A percentile compares a stretch with the other conserved stretches of the same genome.
phyloP scores from a whole-genome alignment of 2,113 vertebrate species.

The Ochotona curzoniae region DNA sequence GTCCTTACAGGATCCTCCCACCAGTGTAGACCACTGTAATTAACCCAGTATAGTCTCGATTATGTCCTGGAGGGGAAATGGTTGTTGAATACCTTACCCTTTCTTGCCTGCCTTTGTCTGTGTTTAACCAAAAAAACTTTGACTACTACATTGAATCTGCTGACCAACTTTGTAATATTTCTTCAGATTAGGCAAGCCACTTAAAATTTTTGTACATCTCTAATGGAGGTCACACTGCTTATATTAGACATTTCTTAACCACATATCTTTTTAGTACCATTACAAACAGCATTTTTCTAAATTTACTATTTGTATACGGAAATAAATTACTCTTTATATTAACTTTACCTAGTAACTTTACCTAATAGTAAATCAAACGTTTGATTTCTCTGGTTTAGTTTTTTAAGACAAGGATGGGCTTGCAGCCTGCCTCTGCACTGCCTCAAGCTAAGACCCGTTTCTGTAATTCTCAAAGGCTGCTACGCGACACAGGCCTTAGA shows the following conservation, averaged over 20 bases:
- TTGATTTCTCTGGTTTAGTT: too few species aligned
- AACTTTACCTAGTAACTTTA: neutral
- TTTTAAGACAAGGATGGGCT: neutral
- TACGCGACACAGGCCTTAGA: neutral
- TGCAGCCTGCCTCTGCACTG: neutral
- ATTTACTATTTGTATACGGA: neutral
- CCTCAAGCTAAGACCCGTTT: neutral
- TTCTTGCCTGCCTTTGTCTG: neutral
- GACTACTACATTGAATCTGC: neutral
- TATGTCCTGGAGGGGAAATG: too few species aligned
- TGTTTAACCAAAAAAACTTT: neutral
- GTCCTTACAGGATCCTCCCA: neutral
- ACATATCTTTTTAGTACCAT: neutral
- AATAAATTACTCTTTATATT: neutral
- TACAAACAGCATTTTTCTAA: neutral
- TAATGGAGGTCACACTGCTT: neutral
- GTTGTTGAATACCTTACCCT: neutral
- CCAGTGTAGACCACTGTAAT: neutral
- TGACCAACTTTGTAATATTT: neutral
- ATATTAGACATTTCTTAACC: conserved; percentile 10
- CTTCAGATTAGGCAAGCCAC: neutral
- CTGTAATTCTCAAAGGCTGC: neutral
- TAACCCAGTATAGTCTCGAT: too few species aligned
- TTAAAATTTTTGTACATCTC: neutral
- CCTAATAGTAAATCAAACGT: too few species aligned